These are phyloP conservation scores for human DNA, from an alignment of 2,113 vertebrate genomes.

Conservation along the genomic window DNA sequence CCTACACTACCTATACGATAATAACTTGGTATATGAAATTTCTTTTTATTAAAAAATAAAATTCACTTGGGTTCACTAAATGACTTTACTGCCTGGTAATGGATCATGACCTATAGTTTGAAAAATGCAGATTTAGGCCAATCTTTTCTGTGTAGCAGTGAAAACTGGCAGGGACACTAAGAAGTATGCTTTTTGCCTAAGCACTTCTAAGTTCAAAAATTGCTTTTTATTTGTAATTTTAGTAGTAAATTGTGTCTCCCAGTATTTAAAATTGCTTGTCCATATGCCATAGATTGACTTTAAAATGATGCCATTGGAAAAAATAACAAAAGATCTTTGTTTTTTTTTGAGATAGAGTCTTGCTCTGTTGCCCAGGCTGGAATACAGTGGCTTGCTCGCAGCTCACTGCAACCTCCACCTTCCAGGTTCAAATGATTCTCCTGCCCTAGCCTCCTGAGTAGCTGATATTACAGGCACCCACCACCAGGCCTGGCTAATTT, in stretches of 20 bases:
- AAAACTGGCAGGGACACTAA: neutral
- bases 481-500: no score
- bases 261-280: neutral
- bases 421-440: no score
- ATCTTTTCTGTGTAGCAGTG: neutral
- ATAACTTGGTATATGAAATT: neutral
- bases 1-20: neutral
- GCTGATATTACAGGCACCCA: no score
- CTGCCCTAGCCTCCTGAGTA: no score
- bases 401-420: no score
- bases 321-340: neutral
- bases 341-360: no score
- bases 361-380: no score
- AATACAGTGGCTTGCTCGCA: no score
- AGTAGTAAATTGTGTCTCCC: neutral
- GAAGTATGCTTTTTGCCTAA: neutral
- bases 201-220: neutral
- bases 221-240: neutral
- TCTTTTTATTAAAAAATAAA: constrained; percentile 2
- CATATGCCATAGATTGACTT: neutral
- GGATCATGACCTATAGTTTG: neutral
- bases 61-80: neutral
- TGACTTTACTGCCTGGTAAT: neutral
- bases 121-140: neutral
- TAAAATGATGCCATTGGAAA: neutral